Evolutionary conservation across 2,888 invertebrate genomes (phyloP).

Genomic region (Netelia melanura): DNA sequence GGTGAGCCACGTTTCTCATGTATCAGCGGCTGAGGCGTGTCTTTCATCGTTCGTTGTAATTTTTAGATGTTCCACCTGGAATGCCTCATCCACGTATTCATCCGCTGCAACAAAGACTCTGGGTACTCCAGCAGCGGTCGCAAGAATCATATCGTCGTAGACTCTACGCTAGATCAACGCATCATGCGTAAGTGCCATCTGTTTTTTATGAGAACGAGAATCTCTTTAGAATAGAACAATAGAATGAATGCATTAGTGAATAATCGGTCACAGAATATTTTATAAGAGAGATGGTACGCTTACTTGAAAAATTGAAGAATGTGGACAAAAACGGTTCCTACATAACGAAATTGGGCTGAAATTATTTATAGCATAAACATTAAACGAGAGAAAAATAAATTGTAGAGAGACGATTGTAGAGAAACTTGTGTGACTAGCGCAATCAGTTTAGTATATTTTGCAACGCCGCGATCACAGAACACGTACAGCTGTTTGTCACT

Average conservation of each 20-base stretch:
- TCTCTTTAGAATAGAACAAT: slow-evolving; percentile 41
- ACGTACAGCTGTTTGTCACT: no score
- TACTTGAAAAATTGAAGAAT: slow-evolving; percentile 52
- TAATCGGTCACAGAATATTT: not conserved
- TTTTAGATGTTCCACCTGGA: slow-evolving; percentile 68
- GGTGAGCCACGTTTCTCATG: slow-evolving; percentile 68
- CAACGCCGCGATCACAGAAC: no score
- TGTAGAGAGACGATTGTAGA: no score
- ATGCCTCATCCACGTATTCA: slow-evolving; percentile 87
- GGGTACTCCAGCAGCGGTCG: slow-evolving; percentile 91
- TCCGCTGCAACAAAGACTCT: slow-evolving; percentile 90
- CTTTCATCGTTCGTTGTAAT: slow-evolving; percentile 36
- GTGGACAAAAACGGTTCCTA: no score
- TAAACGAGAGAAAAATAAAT: no score
- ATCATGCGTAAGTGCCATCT: slow-evolving; percentile 74
- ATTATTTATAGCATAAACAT: no score
- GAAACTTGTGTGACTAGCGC: no score
- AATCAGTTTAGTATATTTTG: no score
- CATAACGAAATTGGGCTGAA: no score
- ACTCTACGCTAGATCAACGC: slow-evolving; percentile 75
- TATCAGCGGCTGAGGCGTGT: not conserved
- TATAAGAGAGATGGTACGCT: not conserved
- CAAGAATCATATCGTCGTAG: slow-evolving; percentile 87
- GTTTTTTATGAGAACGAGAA: slow-evolving; percentile 20
- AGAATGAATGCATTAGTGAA: not conserved